These are phyloP conservation scores for Hippocampus guttulatus DNA, from an alignment of 2,113 vertebrate genomes.

Conservation along the genomic window DNA sequence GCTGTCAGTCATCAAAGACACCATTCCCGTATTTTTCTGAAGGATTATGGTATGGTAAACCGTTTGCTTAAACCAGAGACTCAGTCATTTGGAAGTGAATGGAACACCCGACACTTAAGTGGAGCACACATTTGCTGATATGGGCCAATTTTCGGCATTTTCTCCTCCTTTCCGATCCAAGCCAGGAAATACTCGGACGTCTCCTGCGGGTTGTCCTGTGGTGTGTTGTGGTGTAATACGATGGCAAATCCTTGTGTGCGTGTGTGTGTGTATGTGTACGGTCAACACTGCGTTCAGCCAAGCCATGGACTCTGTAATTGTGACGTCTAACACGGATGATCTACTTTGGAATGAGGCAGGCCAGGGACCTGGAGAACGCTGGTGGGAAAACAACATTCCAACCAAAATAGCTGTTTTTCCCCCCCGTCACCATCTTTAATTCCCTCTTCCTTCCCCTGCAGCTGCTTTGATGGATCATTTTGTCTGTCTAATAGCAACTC, in stretches of 20 bases:
- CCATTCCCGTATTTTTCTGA: too few species aligned
- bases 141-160: too few species aligned
- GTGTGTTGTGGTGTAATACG: too few species aligned
- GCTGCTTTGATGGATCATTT: slow-evolving; percentile 68
- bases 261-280: background rate
- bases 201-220: too few species aligned
- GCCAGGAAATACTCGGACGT: too few species aligned
- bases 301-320: background rate
- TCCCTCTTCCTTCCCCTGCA: slow-evolving; percentile 51
- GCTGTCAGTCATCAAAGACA: too few species aligned
- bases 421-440: slow-evolving; percentile 41
- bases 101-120: too few species aligned
- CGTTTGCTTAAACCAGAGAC: too few species aligned
- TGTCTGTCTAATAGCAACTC: slow-evolving; percentile 63
- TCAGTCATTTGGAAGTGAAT: too few species aligned
- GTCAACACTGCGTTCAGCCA: background rate
- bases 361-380: background rate
- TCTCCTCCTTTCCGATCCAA: too few species aligned
- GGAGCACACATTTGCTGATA: too few species aligned
- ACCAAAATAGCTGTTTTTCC: slow-evolving; percentile 56
- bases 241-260: background rate
- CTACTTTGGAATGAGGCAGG: background rate
- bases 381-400: slow-evolving; percentile 20
- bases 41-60: too few species aligned
- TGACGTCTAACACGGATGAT: background rate